phyloP scores from a whole-genome alignment of 2,888 invertebrate species.

The Prionchulus punctatus region DNA sequence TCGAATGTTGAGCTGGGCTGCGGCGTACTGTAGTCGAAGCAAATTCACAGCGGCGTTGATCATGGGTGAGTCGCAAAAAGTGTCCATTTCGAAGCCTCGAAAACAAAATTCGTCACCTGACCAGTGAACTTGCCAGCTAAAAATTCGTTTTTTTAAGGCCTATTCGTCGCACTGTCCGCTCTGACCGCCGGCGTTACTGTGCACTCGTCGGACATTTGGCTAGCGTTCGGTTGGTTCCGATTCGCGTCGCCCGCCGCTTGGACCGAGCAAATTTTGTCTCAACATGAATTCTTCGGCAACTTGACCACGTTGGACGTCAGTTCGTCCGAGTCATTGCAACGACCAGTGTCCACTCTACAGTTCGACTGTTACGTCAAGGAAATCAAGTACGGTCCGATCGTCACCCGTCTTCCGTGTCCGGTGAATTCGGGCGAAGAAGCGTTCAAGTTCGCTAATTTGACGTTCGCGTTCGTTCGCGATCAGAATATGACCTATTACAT shows the following conservation, averaged over 20 bases:
- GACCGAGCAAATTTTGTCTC: background rate
- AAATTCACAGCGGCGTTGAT: background rate
- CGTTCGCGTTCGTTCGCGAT: background rate
- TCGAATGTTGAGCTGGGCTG: slow-evolving; percentile 13
- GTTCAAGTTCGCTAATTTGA: background rate
- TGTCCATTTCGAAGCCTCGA: background rate
- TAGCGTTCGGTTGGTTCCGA: background rate
- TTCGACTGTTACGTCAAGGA: background rate
- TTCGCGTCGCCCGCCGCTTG: slow-evolving; percentile 3
- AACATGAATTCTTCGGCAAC: slow-evolving; percentile 5
- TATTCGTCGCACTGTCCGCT: background rate
- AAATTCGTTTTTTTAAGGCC: slow-evolving; percentile 5
- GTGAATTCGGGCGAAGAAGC: background rate
- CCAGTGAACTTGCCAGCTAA: too few relatives aligned
- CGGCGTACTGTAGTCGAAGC: slow-evolving; percentile 8
- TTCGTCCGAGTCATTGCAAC: background rate
- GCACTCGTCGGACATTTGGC: slow-evolving; percentile 4
- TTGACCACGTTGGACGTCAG: background rate
- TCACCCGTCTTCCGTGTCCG: background rate
- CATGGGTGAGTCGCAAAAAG: background rate
- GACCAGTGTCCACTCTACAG: background rate
- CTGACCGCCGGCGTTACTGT: slow-evolving; percentile 2
- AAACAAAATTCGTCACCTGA: too few relatives aligned
- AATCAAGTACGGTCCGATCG: background rate
- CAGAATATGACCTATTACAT: background rate